A percentile compares a stretch with the other conserved stretches of the same genome.
Evolutionary conservation across 2,888 invertebrate species (phyloP).

Genomic region (Frankliniella fusca): DNA sequence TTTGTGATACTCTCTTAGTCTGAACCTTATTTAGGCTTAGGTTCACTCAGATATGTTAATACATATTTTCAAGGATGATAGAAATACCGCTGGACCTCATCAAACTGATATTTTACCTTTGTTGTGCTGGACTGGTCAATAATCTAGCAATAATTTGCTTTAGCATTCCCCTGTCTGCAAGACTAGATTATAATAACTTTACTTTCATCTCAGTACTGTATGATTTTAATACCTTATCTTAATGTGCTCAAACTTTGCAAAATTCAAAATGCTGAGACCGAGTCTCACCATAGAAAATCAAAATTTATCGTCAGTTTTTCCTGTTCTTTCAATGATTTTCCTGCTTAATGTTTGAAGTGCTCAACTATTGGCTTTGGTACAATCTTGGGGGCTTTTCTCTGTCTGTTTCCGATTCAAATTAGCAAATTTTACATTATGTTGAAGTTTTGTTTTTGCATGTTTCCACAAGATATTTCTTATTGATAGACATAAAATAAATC

Average conservation of each 20-base stretch:
- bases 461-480: not conserved
- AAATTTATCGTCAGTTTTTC: too few species aligned
- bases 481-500: not conserved
- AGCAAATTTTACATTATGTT: not conserved
- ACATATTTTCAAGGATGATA: not conserved
- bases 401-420: not conserved
- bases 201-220: too few species aligned
- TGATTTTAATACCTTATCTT: too few species aligned
- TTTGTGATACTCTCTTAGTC: constrained; percentile 12
- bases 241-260: too few species aligned
- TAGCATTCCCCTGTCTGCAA: not conserved
- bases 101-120: not conserved
- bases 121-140: not conserved
- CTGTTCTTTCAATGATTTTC: too few species aligned
- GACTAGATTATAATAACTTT: not conserved
- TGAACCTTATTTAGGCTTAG: not conserved
- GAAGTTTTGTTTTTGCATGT: not conserved
- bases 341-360: too few species aligned
- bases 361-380: too few species aligned
- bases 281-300: too few species aligned
- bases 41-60: not conserved
- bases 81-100: not conserved
- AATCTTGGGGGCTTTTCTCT: too few species aligned
- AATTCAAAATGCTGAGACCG: too few species aligned
- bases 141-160: constrained; percentile 20